Evolutionary conservation across 2,797 vertebrate species (phyloP).

Genomic region (Pipistrellus kuhlii): DNA sequence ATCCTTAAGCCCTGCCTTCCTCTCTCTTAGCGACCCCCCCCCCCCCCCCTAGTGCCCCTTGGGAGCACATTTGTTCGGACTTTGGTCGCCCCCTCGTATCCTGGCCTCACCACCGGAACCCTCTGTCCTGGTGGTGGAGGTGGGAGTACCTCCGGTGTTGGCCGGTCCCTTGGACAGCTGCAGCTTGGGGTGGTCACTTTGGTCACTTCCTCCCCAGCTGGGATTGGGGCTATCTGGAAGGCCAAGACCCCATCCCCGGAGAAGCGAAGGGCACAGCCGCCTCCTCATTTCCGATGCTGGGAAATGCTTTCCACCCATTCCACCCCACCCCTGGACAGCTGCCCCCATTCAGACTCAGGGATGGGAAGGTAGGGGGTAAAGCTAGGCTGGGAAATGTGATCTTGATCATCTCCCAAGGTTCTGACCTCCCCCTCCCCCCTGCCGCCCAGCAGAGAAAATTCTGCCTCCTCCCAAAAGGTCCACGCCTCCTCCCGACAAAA

Average conservation of each 20-base stretch:
- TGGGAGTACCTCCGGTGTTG: conserved; percentile 71
- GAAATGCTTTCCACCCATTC: conserved; percentile 70
- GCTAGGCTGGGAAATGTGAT: conserved; percentile 45
- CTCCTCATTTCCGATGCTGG: conserved; percentile 76
- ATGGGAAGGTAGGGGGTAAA: conserved; percentile 27
- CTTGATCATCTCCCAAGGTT: conserved; percentile 16
- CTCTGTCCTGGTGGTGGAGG: conserved; percentile 58
- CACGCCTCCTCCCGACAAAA: conserved; percentile 6
- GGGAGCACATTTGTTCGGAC: conserved; percentile 71
- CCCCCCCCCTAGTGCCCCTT: conserved; percentile 12
- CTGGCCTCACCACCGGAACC: conserved; percentile 73
- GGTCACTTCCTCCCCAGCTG: conserved; percentile 80
- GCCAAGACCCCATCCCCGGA: conserved; percentile 69
- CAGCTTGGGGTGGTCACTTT: conserved; percentile 51
- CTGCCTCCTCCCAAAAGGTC: neutral
- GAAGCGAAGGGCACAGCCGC: conserved; percentile 62
- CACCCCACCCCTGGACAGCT: conserved; percentile 73
- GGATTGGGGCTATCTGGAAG: conserved; percentile 64
- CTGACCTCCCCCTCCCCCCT: neutral
- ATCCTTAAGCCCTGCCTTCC: conserved; percentile 64
- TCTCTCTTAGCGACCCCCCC: conserved; percentile 60
- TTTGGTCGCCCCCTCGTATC: conserved; percentile 75
- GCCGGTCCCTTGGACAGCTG: conserved; percentile 74
- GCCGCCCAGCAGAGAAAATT: neutral
- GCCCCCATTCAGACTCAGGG: conserved; percentile 61